Evolutionary conservation across 2,888 invertebrate genomes (phyloP), one percentile per base, ranked within the genome.

Genomic region (Ernsta delagoae): DNA sequence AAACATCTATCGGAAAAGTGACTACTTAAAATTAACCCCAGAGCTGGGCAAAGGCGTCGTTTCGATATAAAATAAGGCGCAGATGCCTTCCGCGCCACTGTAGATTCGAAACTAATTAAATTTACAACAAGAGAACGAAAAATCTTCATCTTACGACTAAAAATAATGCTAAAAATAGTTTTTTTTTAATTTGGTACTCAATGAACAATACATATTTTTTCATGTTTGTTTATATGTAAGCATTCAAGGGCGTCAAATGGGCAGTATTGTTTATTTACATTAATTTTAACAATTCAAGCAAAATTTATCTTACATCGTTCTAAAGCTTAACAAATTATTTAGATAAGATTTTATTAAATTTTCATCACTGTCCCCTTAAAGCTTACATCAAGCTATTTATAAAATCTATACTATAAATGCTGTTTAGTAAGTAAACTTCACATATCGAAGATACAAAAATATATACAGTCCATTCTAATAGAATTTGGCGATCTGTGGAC

Each of bases 391-490:
- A 59, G 66, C 66, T 60, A 65, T 24, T 43, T n/a, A 48, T 57
- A 34, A 63, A 12, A 50, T 36, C 67, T 67, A 67, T 24, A 45
- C 56, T 67, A 67, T 67, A 67, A 67, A 67, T 67, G 67, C 67
- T 57, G 43, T 67, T 59, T 48, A 65, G 48, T 59, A 65, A 65
- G 61, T 60, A 61, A 60, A 54, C 43, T 67, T 56, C 67, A 67
- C 60, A 57, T 53, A 45, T 61, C 61, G 11, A 62, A 34, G 36
- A 54, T 54, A 60, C 24, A 60, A 67, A 67, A 60, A 67, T 54
- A 67, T 56, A 61, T 43, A 24, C 41, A 41, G 41, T 41, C 41
- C 41, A 8, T 41, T 41, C 3, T 8, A 41, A 41, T 41, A 8
- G 7, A 41, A 41, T 41, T 8, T 41, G 41, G 41, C 7, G 8